A percentile compares a stretch with the other conserved stretches of the same genome.
phyloP scores from a whole-genome alignment of 30 jellyfish, hydroid and myxozoan genomes.

The Aurelia sp. region DNA sequence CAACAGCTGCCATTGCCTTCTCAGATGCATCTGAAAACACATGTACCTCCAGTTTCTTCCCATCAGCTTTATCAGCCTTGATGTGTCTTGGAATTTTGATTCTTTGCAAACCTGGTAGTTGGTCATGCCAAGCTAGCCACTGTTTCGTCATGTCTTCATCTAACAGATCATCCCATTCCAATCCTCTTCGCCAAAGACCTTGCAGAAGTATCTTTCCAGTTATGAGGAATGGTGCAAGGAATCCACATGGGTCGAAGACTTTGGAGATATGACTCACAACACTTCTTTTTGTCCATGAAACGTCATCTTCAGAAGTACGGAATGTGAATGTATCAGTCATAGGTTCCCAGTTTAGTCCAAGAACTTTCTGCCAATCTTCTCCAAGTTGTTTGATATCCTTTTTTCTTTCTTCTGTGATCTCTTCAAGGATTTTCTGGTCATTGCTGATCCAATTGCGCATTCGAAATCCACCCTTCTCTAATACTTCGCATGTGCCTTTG shows the following conservation, averaged over 20 bases:
- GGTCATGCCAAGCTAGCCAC: slow-evolving; percentile 44
- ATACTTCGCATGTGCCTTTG: slow-evolving; percentile 50
- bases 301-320: slow-evolving; percentile 29
- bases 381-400: slow-evolving; percentile 41
- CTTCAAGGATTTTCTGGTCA: slow-evolving; percentile 30
- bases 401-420: slow-evolving; percentile 48
- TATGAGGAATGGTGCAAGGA: slow-evolving; percentile 57
- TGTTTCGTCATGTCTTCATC: slow-evolving; percentile 29
- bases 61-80: slow-evolving; percentile 19
- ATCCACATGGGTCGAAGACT: slow-evolving; percentile 67
- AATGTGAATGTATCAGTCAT: slow-evolving; percentile 40
- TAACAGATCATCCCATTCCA: slow-evolving; percentile 57
- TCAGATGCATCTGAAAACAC: slow-evolving; percentile 70
- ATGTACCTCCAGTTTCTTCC: slow-evolving; percentile 34
- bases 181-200: slow-evolving; percentile 41
- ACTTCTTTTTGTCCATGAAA: slow-evolving; percentile 53
- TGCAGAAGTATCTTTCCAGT: slow-evolving; percentile 39
- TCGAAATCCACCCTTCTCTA: slow-evolving; percentile 50
- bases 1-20: slow-evolving; percentile 60
- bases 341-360: background rate
- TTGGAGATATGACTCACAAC: slow-evolving; percentile 36
- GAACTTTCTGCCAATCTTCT: slow-evolving; percentile 55
- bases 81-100: slow-evolving; percentile 39
- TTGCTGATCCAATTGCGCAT: slow-evolving; percentile 48
- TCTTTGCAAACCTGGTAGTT: slow-evolving; percentile 30